Base-by-base conservation (phyloP, 2,113 vertebrate genomes). In the Oxyruncus cristatus region DNA sequence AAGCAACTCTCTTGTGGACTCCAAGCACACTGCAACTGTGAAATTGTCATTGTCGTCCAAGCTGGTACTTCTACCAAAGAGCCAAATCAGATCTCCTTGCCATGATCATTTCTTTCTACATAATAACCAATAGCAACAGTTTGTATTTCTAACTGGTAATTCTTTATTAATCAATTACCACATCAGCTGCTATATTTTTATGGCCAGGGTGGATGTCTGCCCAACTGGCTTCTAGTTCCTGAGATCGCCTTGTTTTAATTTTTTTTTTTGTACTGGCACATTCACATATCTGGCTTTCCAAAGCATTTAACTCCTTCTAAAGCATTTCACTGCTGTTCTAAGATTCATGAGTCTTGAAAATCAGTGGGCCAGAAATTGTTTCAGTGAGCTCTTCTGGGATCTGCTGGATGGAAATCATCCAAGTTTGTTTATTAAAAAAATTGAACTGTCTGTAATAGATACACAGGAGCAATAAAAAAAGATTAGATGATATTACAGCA, bases 341-440 rank as follows among this genome's bases (percentile, higher is more conserved):
- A 65, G 65, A 66, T 89, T 89, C 87, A 89, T 77, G 76, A 89
- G 70, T 59, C 28, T 46, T 78, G 56, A 81, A 59, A 30, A 55
- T 59, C 23, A 50, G 55, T n/a, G n/a, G 55, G 63, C 26, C 41
- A 91, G 79, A 89, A 91, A 77, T 70, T 81, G 46, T 77, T 95
- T 94, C 77, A 87, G 30, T 3, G 8, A 81, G 59, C 26, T 86
- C 59, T 83, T 84, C 65, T 86, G 89, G 37, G 50, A 77, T 85
- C 41, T 73, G 28, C 14, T 37, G 28, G 19, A 42, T 89, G 28
- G 73, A 94, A 97, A 83, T 76, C 26, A 89, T 91, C 50, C 41
- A 66, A 81, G 50, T 94, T 88, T 66, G 21, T 80, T 95, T 80
- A 89, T 88, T 76, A 59, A 91, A 86, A 92, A 80, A 66, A 53